Conservation (phyloP, 2,113 vertebrate species). For the Archocentrus centrarchus region DNA sequence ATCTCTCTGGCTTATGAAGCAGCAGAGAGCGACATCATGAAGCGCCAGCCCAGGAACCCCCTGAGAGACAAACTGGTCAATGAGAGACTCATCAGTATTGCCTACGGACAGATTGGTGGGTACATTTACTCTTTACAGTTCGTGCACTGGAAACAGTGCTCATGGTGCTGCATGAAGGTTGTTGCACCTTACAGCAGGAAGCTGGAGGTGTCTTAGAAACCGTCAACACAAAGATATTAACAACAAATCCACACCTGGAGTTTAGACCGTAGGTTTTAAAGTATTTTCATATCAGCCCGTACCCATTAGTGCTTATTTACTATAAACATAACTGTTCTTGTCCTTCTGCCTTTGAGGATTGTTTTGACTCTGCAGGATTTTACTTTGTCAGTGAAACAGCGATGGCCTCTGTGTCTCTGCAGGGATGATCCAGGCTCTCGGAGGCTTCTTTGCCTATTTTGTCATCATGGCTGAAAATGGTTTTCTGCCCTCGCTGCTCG, state of each 20-base stretch:
- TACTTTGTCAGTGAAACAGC: not conserved
- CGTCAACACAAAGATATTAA: not conserved
- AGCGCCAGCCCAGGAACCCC: conserved; percentile 82
- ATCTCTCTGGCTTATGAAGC: conserved; percentile 85
- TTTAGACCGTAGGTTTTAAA: not conserved
- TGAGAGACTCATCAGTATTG: conserved; percentile 83
- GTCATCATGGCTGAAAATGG: conserved; percentile 89
- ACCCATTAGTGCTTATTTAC: not conserved
- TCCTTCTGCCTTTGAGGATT: not conserved
- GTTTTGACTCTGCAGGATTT: not conserved
- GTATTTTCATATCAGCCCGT: accelerated
- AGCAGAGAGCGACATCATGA: conserved; percentile 86
- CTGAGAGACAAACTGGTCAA: conserved; percentile 82
- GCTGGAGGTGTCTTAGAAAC: not conserved
- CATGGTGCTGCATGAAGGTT: not conserved
- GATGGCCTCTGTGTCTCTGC: not conserved
- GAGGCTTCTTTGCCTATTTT: conserved; percentile 88
- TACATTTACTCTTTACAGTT: not conserved
- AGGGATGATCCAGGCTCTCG: conserved; percentile 94
- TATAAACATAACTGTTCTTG: not conserved
- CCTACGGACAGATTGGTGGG: conserved; percentile 85
- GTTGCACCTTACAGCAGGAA: not conserved
- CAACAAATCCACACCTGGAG: not conserved
- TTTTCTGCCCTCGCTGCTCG: conserved; percentile 81
- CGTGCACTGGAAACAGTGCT: not conserved